phyloP scores from a whole-genome alignment of 2,113 vertebrate species.

The Ceyx cyanopectus region DNA sequence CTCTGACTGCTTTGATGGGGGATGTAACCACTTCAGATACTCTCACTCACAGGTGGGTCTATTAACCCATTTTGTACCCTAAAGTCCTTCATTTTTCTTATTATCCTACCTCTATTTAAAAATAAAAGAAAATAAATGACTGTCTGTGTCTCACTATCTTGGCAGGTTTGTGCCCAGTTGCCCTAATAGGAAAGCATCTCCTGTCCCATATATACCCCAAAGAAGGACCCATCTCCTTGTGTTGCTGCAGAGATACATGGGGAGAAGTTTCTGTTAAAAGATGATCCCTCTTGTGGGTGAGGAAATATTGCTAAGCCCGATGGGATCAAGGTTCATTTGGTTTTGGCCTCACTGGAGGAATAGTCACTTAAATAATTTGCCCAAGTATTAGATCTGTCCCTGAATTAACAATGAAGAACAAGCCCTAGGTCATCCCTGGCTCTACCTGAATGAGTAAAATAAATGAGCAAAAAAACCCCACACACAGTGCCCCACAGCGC shows the following conservation, averaged over 20 bases:
- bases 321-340: background rate
- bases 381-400: background rate
- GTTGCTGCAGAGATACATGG: background rate
- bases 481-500: fast-evolving
- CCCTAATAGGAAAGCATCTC: background rate
- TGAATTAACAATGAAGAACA: background rate
- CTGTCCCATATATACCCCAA: background rate
- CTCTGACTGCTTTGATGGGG: fast-evolving
- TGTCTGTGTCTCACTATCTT: fast-evolving
- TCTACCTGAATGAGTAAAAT: background rate
- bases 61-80: background rate
- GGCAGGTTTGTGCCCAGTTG: background rate
- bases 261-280: background rate
- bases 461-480: background rate
- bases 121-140: background rate
- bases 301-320: background rate
- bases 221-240: background rate
- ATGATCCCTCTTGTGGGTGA: background rate
- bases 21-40: background rate
- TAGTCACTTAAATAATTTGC: background rate
- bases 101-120: background rate
- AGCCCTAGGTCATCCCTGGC: background rate
- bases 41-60: fast-evolving
- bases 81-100: background rate
- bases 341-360: background rate